Base-by-base conservation (phyloP, 2,888 invertebrate genomes). In the Drosophila setosimentum region DNA sequence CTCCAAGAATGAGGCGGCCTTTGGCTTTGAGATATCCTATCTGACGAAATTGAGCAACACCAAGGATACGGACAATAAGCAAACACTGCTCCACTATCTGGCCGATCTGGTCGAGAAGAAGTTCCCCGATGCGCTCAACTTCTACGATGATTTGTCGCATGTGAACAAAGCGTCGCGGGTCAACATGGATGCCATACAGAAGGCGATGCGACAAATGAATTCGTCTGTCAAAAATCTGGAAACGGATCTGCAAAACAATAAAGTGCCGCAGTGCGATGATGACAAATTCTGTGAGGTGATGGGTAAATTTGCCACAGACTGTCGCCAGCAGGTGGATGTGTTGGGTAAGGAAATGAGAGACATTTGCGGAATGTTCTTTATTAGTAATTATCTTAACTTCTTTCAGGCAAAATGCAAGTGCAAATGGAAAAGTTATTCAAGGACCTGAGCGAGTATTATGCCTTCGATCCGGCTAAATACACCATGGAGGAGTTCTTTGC, bases 21-120 rank as follows among this genome's bases (percentile, higher is more conserved):
- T 97, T 88, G 99, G 98, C 1, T 99, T 99, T 93, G 99, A 99
- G 93, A 98, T 99, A 87, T 98, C 96, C 91, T 99, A 97, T 92
- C 94, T 99, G 13, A 97, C 99, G 0, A 99, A 99, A 95, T 93
- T 98, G 76, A 96, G 96, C 4, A 95, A 96, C 69, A 98, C 97
- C n/a, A 99, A 99, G 93, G 98, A 99, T 91, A 94, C 96, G 49
- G 97, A 99, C 87, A 98, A 99, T 92, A 97, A 97, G 89, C 96
- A 96, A 76, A 99, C 99, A 0, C 93, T 99, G 29, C 94, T 99
- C 54, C 99, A 99, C 93, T 99, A 98, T 91, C 93, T 99, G 64
- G 98, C 96, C 0, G 96, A 98, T 78, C 96, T 96, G 0, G 95
- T 98, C 69, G 98, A 99, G 92, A 95, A 94, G 65, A 98, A 98